phyloP scores from a whole-genome alignment of 2,113 vertebrate species.

The Lucifuga dentata region DNA sequence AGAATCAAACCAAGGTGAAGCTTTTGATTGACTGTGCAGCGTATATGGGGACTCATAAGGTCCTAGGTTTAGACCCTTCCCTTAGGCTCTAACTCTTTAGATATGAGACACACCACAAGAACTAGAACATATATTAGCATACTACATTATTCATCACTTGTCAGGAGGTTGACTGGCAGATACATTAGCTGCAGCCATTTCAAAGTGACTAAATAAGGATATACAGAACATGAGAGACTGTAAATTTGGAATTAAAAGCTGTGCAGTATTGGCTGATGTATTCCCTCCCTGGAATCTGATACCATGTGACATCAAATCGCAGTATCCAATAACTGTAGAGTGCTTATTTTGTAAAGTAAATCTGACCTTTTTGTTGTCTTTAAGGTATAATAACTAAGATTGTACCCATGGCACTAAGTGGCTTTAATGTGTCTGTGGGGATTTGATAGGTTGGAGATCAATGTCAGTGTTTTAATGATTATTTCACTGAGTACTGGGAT shows the following conservation, averaged over 20 bases:
- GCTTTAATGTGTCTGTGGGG: slow-evolving; percentile 1
- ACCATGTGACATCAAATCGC: slow-evolving; percentile 1
- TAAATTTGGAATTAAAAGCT: slow-evolving; percentile 29
- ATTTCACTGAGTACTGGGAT: slow-evolving; percentile 9
- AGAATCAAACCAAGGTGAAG: slow-evolving; percentile 74
- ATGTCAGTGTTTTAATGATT: slow-evolving; percentile 32
- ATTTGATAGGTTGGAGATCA: slow-evolving; percentile 30
- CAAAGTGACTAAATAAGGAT: slow-evolving; percentile 49
- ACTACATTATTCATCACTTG: slow-evolving; percentile 73
- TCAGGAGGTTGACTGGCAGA: slow-evolving; percentile 66
- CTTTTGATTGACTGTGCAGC: slow-evolving; percentile 61
- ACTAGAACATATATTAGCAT: slow-evolving; percentile 64
- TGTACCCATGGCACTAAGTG: slow-evolving; percentile 6
- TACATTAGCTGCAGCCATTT: slow-evolving; percentile 56
- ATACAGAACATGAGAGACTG: slow-evolving; percentile 34
- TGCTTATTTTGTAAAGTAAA: background rate
- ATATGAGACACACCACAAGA: slow-evolving; percentile 48
- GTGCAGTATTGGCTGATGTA: slow-evolving; percentile 15
- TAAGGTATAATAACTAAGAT: slow-evolving; percentile 1
- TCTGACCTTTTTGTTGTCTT: background rate
- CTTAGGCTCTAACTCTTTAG: slow-evolving; percentile 52
- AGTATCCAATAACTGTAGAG: background rate
- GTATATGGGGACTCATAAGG: slow-evolving; percentile 56
- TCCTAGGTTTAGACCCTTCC: slow-evolving; percentile 55
- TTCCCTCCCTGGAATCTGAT: slow-evolving; percentile 6